Conservation (phyloP, 2,797 vertebrate species). For the Siniperca undulata region DNA sequence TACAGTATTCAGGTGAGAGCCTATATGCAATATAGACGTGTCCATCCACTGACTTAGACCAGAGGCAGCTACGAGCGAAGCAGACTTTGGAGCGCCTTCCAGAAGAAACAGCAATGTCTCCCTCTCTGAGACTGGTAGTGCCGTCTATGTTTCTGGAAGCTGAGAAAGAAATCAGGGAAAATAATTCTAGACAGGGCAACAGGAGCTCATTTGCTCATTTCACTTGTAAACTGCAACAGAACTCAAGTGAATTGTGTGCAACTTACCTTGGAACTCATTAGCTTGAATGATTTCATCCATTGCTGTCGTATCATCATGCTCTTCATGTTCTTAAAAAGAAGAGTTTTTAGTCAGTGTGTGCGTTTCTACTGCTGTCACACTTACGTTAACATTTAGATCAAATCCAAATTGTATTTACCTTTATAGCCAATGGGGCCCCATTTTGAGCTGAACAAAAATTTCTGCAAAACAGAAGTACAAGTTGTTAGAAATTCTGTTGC, state of each 20-base stretch:
- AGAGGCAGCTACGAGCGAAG: constrained; percentile 86
- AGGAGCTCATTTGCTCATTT: constrained; percentile 1
- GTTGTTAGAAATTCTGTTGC: constrained; percentile 11
- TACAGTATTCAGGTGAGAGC: constrained; percentile 87
- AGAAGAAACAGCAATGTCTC: constrained; percentile 88
- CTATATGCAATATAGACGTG: constrained; percentile 87
- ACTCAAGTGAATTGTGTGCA: background rate
- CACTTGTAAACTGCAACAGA: background rate
- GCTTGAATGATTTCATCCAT: constrained; percentile 86
- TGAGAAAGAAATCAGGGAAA: constrained; percentile 47
- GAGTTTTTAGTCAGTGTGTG: constrained; percentile 15
- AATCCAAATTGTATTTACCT: constrained; percentile 59
- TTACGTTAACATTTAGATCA: background rate
- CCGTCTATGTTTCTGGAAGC: constrained; percentile 75
- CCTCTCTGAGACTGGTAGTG: constrained; percentile 83
- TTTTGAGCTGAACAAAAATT: constrained; percentile 67
- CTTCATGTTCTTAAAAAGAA: constrained; percentile 64
- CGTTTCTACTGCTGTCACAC: background rate
- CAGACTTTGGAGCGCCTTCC: constrained; percentile 85
- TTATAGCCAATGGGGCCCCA: constrained; percentile 70
- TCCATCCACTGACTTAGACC: constrained; percentile 89
- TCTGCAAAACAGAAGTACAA: constrained; percentile 65
- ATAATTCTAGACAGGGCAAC: background rate
- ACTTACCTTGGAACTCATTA: constrained; percentile 81
- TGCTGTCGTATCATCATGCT: constrained; percentile 65